phyloP scores from a whole-genome alignment of 2,888 invertebrate genomes.

The Dioctria linearis region DNA sequence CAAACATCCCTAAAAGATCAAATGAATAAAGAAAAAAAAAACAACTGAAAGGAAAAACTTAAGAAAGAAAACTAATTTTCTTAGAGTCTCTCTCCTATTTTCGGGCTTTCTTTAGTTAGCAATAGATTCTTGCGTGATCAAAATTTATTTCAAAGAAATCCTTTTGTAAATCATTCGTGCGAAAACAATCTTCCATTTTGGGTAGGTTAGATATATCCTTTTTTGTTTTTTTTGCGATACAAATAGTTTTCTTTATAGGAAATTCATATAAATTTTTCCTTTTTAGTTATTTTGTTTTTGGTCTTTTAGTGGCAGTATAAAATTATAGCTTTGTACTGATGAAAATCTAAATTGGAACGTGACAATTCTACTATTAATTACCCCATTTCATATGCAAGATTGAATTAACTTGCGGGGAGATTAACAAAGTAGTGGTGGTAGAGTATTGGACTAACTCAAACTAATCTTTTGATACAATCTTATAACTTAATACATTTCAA shows the following conservation, averaged over 20 bases:
- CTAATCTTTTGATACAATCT: too few relatives aligned
- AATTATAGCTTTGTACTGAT: too few relatives aligned
- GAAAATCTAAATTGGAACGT: too few relatives aligned
- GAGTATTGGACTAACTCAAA: too few relatives aligned
- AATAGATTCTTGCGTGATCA: conserved; percentile 46
- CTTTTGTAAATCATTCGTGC: conserved; percentile 50
- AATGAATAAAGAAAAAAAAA: not conserved
- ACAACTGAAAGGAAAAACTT: not conserved
- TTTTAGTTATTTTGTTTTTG: not conserved
- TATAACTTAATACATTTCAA: too few relatives aligned
- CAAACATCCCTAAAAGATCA: not conserved
- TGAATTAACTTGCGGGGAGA: too few relatives aligned
- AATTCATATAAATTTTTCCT: not conserved
- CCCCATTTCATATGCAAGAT: too few relatives aligned
- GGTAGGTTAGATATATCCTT: not conserved
- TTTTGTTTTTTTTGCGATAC: not conserved
- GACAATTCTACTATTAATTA: too few relatives aligned
- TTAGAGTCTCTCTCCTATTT: not conserved
- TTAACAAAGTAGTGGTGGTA: too few relatives aligned
- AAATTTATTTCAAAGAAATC: conserved; percentile 47
- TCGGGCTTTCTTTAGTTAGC: not conserved
- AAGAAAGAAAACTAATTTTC: conserved; percentile 5
- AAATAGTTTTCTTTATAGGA: not conserved
- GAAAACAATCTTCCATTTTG: conserved; percentile 35
- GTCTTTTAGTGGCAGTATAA: too few relatives aligned